Base-by-base conservation (phyloP, 92 coral and sea anemone species). In the Phenganax marumi region DNA sequence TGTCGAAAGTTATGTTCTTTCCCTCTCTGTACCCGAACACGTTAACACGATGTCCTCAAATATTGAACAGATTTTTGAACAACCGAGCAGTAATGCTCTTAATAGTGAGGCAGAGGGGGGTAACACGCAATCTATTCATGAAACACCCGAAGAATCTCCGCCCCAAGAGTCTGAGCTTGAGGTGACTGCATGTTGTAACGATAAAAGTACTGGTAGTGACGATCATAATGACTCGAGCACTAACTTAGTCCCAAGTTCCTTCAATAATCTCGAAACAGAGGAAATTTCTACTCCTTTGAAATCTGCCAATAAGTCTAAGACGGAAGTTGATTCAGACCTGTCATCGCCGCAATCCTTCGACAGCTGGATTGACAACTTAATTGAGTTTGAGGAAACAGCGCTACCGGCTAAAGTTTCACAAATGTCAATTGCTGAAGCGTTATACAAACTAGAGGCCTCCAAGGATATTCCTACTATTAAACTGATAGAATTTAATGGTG, bases 311-410 rank as follows among this genome's bases (percentile, higher is more conserved):
- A 46, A 4, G 33, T 21, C 61, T 49, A 73, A n/a, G n/a, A n/a
- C n/a, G n/a, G n/a, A n/a, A n/a, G n/a, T n/a, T n/a, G n/a, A 52
- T 49, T 18, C 50, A 7, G 43, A 14, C 53, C 61, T 52, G 52
- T 56, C 71, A 65, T 14, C 83, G 8, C 25, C 10, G 12, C 84
- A 25, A 12, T 10, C 88, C 11, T 53, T 85, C 18, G n/a, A n/a
- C n/a, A n/a, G n/a, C n/a, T n/a, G n/a, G n/a, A n/a, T n/a, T n/a
- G n/a, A n/a, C n/a, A n/a, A 79, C n/a, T 14, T 78, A 56, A 54
- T n/a, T n/a, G 85, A 85, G 74, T 85, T 77, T 85, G 18, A 85
- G 51, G 88, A 85, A 51, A 85, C 88, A 50, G 76, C 61, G 49
- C 57, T 85, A 12, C 79, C 54, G 55, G 48, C 14, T 64, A 53